phyloP scores from a whole-genome alignment of 2,888 invertebrate species.

The Diploptera punctata region DNA sequence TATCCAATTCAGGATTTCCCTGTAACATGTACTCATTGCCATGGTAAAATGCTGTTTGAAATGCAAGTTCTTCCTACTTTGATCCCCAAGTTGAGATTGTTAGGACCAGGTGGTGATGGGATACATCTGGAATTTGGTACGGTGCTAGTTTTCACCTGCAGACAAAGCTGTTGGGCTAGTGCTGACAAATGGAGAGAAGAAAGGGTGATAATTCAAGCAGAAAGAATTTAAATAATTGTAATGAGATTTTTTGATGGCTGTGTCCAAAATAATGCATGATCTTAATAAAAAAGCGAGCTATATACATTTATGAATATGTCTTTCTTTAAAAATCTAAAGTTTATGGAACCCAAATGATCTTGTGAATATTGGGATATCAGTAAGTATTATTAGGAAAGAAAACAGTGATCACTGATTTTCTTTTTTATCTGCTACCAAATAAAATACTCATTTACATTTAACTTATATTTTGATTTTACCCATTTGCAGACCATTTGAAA shows the following conservation, averaged over 20 bases:
- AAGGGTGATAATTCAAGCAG: constrained; percentile 77
- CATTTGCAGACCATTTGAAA: no score
- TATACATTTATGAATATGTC: neutral
- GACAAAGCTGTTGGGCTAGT: constrained; percentile 83
- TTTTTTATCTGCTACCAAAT: no score
- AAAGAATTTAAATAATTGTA: constrained; percentile 55
- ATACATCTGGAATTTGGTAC: constrained; percentile 81
- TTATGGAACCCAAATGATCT: neutral
- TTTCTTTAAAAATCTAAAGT: neutral
- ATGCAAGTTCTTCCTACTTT: constrained; percentile 84
- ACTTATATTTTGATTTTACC: no score
- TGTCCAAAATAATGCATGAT: constrained; percentile 16
- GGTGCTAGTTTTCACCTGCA: constrained; percentile 84
- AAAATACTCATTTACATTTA: no score
- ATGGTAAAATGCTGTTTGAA: constrained; percentile 76
- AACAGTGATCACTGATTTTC: no score
- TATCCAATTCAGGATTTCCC: constrained; percentile 66
- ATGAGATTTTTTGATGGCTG: constrained; percentile 11
- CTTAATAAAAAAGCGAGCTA: neutral
- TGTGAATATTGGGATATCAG: no score
- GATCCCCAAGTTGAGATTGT: constrained; percentile 70
- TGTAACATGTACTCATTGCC: constrained; percentile 69
- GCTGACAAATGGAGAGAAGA: constrained; percentile 72
- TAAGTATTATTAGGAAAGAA: no score
- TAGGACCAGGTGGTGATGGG: constrained; percentile 34